Evolutionary conservation across 2,888 invertebrate species (phyloP).

Genomic region (Ormyrus nitidulus): DNA sequence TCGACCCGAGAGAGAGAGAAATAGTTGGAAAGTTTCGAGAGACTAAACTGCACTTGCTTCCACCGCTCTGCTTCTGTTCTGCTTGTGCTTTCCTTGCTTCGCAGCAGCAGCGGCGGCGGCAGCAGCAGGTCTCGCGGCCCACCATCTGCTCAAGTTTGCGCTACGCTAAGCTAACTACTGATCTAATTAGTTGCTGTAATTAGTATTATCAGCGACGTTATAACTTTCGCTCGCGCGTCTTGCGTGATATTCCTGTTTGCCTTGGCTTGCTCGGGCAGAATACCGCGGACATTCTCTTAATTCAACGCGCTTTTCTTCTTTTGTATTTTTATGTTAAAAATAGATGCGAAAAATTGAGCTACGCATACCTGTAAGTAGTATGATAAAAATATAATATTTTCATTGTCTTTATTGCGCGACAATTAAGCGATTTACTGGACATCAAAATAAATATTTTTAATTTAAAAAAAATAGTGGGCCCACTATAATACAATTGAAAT

Average conservation of each 20-base stretch:
- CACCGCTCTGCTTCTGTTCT: constrained; percentile 19
- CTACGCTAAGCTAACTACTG: constrained; percentile 53
- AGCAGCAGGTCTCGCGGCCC: not conserved
- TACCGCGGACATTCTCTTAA: constrained; percentile 25
- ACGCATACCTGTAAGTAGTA: no score
- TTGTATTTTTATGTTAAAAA: no score
- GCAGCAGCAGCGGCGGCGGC: not conserved
- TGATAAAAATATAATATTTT: no score
- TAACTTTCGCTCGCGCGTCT: constrained; percentile 51
- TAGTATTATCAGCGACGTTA: constrained; percentile 54
- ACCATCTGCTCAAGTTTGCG: constrained; percentile 50
- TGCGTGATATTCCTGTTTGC: constrained; percentile 50
- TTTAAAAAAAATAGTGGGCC: no score
- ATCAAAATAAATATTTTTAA: no score
- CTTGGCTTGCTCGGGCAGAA: constrained; percentile 23
- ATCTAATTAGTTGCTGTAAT: constrained; percentile 59
- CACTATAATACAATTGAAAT: no score
- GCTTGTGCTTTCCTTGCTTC: constrained; percentile 12
- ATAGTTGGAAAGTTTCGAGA: constrained; percentile 52
- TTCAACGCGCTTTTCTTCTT: not conserved
- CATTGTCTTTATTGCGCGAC: no score
- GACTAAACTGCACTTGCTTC: constrained; percentile 43
- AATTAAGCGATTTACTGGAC: no score
- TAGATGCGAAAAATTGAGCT: no score
- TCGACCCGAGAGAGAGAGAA: constrained; percentile 41